phyloP scores from a whole-genome alignment of 2,888 invertebrate genomes.

The Dermolepida albohirtum region DNA sequence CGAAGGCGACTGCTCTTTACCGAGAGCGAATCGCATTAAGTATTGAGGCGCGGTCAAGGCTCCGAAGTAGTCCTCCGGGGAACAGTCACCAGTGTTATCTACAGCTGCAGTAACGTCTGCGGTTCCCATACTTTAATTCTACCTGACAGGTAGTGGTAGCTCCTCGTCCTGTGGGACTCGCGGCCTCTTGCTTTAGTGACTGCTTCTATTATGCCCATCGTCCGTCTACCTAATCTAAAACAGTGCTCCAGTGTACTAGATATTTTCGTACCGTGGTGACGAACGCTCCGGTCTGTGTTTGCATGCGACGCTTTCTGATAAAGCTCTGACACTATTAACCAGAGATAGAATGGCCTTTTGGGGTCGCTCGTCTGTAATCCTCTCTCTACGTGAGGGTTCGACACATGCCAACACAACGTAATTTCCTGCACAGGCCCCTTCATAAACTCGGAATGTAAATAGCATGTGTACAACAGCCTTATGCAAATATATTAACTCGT shows the following conservation, averaged over 20 bases:
- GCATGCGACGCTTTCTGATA: conserved; percentile 62
- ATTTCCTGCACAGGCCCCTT: conserved; percentile 52
- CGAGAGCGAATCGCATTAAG: conserved; percentile 60
- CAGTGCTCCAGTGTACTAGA: conserved; percentile 18
- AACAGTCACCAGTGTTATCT: conserved; percentile 61
- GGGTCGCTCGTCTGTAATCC: conserved; percentile 55
- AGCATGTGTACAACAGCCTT: conserved; percentile 3
- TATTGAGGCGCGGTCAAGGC: conserved; percentile 62
- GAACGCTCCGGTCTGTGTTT: conserved; percentile 68
- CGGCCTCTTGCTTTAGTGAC: conserved; percentile 45
- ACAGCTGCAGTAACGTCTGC: conserved; percentile 61
- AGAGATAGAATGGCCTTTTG: conserved; percentile 57
- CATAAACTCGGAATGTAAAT: conserved; percentile 45
- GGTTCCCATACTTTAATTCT: conserved; percentile 70
- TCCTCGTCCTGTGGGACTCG: conserved; percentile 61
- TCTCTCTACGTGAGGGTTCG: conserved; percentile 56
- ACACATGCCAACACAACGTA: conserved; percentile 51
- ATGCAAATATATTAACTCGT: conserved; percentile 16
- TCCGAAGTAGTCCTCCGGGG: conserved; percentile 56
- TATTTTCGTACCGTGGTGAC: conserved; percentile 23
- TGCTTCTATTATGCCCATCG: conserved; percentile 40
- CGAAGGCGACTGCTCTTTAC: conserved; percentile 54
- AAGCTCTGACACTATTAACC: conserved; percentile 57
- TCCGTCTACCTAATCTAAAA: conserved; percentile 29
- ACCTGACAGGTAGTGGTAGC: conserved; percentile 68